Conservation (phyloP, 1,140 invertebrate genomes). For the Drosophila nigrodunni region DNA sequence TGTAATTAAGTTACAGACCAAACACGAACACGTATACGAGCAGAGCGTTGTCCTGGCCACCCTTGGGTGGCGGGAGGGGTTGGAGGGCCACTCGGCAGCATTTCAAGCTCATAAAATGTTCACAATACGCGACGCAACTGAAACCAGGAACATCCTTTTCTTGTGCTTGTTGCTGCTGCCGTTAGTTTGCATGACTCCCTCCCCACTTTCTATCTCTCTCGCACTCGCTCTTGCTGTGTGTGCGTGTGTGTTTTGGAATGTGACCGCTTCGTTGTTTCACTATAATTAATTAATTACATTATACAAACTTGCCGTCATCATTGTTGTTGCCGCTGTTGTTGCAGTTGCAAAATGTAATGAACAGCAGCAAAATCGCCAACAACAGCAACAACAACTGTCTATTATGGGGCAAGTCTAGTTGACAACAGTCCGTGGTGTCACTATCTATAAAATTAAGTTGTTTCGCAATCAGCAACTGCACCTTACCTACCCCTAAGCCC, state of each 20-base stretch:
- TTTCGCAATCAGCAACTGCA: conserved; percentile 65
- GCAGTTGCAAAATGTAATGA: conserved; percentile 47
- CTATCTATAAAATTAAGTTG: conserved; percentile 78
- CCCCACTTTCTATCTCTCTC: neutral
- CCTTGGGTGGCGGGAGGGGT: neutral
- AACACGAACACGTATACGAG: conserved; percentile 55
- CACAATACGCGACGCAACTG: conserved; percentile 22
- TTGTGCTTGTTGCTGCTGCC: conserved; percentile 7
- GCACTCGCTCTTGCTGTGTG: neutral
- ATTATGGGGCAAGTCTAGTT: conserved; percentile 31
- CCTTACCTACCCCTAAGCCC: conserved; percentile 8
- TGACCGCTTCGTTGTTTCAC: conserved; percentile 64
- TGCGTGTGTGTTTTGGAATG: conserved; percentile 30
- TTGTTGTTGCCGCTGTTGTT: conserved; percentile 32
- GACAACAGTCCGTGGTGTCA: conserved; percentile 61
- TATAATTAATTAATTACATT: conserved; percentile 82
- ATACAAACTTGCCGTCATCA: conserved; percentile 79
- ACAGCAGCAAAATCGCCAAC: conserved; percentile 17
- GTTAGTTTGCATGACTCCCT: conserved; percentile 19
- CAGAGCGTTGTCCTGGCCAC: conserved; percentile 9
- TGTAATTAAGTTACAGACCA: conserved; percentile 79
- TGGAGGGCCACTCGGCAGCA: conserved; percentile 5
- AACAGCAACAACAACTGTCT: conserved; percentile 7
- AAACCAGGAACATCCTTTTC: conserved; percentile 4
- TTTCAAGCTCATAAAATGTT: conserved; percentile 61